Percentiles rank a stretch among this genome's conserved stretches.
Conservation (phyloP, 2,888 invertebrate genomes). For the Sericinus montela region DNA sequence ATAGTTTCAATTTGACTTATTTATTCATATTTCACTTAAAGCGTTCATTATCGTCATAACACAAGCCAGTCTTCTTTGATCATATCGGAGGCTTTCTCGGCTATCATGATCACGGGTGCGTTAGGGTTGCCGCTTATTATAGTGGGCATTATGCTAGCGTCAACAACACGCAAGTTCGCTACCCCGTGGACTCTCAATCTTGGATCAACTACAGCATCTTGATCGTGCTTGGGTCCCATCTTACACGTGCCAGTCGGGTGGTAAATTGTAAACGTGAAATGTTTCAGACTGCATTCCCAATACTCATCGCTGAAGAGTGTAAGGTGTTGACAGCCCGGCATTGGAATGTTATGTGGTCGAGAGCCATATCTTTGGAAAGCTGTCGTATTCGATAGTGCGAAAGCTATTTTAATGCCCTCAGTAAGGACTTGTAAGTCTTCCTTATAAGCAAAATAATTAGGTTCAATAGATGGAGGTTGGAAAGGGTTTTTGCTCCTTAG, state of each 20-base stretch:
- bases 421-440: conserved; percentile 88
- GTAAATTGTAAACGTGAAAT: conserved; percentile 90
- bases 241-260: conserved; percentile 92
- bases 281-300: conserved; percentile 91
- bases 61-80: conserved; percentile 91
- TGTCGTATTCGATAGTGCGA: conserved; percentile 87
- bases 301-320: conserved; percentile 88
- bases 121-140: conserved; percentile 95
- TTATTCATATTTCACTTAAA: not conserved
- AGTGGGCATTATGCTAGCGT: conserved; percentile 93
- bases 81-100: conserved; percentile 93
- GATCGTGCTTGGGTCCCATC: conserved; percentile 89
- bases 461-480: conserved; percentile 91
- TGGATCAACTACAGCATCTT: conserved; percentile 88
- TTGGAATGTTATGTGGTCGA: conserved; percentile 86
- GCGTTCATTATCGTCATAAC: conserved; percentile 60
- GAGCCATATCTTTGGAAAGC: conserved; percentile 91
- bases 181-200: conserved; percentile 88
- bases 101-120: conserved; percentile 94
- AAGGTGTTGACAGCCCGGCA: conserved; percentile 89
- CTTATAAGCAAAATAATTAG: conserved; percentile 93
- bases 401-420: conserved; percentile 91
- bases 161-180: conserved; percentile 86
- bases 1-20: conserved; percentile 31
- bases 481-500: conserved; percentile 89